A percentile compares a stretch with the other conserved stretches of the same genome.
phyloP scores from a whole-genome alignment of 2,888 invertebrate genomes.

The Hydraecia micacea region DNA sequence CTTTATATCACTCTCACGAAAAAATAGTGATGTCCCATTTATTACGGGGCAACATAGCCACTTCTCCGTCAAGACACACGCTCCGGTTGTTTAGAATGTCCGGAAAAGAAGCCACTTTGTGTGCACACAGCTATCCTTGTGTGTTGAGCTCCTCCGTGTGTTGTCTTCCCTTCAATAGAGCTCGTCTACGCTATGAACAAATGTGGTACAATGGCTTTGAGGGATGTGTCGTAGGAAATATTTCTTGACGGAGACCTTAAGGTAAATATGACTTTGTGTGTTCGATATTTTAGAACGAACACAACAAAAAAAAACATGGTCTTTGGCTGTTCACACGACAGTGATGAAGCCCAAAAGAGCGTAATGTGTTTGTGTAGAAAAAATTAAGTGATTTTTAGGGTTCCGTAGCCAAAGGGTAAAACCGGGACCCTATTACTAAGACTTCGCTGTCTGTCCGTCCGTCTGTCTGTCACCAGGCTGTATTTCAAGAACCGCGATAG shows the following conservation, averaged over 20 bases:
- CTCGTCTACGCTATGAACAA: not conserved
- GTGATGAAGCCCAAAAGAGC: no score
- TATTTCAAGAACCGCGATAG: no score
- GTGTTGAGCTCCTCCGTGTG: slow-evolving; percentile 18
- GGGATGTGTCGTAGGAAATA: not conserved
- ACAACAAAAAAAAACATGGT: not conserved
- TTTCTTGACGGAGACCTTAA: not conserved
- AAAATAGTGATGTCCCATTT: slow-evolving; percentile 26
- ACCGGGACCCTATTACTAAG: no score
- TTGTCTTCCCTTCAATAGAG: slow-evolving; percentile 35
- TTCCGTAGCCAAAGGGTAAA: no score
- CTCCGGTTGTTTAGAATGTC: slow-evolving; percentile 38
- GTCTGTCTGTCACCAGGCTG: no score
- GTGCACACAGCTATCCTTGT: slow-evolving; percentile 26
- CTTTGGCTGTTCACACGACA: fast-evolving
- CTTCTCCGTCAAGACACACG: slow-evolving; percentile 20
- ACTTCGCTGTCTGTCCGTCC: no score
- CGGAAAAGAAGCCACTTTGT: slow-evolving; percentile 43
- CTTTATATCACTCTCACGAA: not conserved
- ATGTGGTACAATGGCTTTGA: slow-evolving; percentile 12
- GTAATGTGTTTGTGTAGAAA: not conserved
- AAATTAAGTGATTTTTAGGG: no score
- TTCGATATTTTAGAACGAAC: not conserved
- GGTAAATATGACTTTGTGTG: not conserved
- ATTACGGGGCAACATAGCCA: slow-evolving; percentile 33